These are phyloP conservation scores for Apodemus speciosus DNA, from an alignment of 2,113 vertebrate genomes.

Conservation along the genomic window DNA sequence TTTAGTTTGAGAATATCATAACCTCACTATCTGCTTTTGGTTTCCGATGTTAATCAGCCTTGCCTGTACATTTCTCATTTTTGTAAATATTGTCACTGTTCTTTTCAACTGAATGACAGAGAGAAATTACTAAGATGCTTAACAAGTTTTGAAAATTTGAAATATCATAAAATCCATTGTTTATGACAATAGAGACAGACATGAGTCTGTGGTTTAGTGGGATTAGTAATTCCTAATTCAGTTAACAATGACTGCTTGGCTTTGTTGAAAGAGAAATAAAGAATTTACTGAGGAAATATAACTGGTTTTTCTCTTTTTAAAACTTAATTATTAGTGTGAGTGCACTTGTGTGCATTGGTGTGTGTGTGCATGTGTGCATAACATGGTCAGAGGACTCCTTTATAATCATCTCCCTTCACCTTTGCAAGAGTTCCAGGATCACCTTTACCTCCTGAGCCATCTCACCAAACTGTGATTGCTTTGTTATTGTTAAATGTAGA, in stretches of 20 bases:
- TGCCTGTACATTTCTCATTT: background rate
- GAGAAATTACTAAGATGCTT: background rate
- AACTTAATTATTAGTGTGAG: background rate
- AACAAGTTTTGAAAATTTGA: background rate
- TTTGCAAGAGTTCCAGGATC: background rate
- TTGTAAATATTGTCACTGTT: background rate
- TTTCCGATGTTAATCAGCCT: background rate
- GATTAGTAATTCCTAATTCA: background rate
- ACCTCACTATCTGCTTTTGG: background rate
- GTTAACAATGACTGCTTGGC: background rate
- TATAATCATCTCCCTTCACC: background rate
- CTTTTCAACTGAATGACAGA: background rate
- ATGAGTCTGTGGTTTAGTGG: background rate
- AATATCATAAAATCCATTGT: background rate
- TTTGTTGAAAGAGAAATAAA: conserved; percentile 39
- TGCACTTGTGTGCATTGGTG: background rate
- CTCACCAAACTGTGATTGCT: too few relatives aligned
- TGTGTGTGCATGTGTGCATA: background rate
- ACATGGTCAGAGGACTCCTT: background rate
- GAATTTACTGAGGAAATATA: conserved; percentile 3
- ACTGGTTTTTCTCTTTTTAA: background rate
- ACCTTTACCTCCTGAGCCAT: background rate
- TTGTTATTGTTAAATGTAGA: background rate
- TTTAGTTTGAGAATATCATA: background rate
- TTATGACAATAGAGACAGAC: background rate